Evolutionary conservation across 1,140 invertebrate species (phyloP).

Genomic region (Eupristina koningsbergeri): DNA sequence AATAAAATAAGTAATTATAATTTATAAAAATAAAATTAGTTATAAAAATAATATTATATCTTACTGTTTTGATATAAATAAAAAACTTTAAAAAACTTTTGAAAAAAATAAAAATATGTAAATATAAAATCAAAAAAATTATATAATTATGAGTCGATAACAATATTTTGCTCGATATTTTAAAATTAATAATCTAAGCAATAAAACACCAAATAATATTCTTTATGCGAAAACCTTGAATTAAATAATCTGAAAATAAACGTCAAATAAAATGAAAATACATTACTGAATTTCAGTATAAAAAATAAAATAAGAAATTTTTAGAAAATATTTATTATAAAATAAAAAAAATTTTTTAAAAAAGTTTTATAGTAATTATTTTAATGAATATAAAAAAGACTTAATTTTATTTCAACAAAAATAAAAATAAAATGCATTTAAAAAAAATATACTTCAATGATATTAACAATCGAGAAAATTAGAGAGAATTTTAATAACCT

Average conservation of each 20-base stretch:
- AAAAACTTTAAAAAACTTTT: neutral
- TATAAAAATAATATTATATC: no score
- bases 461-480: neutral
- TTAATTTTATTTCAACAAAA: no score
- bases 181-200: neutral
- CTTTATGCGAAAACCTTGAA: neutral
- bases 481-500: neutral
- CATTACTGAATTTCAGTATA: neutral
- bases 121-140: neutral
- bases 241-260: no score
- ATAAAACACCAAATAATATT: neutral
- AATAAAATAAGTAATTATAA: no score
- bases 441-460: neutral
- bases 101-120: neutral
- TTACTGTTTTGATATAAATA: neutral
- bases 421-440: no score
- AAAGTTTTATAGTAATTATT: no score
- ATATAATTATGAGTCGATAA: neutral
- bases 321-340: neutral
- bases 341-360: neutral
- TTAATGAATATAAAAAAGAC: no score
- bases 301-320: neutral
- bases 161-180: neutral
- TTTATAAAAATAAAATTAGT: no score
- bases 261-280: neutral